Base-by-base conservation (phyloP, 2,888 invertebrate species). In the Eupithecia dodoneata region DNA sequence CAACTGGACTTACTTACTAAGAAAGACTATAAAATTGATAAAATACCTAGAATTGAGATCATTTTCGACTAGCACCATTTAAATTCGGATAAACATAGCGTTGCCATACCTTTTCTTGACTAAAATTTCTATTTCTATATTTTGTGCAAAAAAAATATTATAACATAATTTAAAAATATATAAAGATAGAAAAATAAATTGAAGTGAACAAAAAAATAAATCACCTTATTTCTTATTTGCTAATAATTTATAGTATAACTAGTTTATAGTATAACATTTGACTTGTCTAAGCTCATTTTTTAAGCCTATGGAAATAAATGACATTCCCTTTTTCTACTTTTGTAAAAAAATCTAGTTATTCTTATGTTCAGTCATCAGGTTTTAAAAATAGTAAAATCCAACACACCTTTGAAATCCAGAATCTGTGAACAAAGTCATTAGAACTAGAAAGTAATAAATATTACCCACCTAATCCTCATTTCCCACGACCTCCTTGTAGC, bases 401-500 rank as follows among this genome's bases (percentile, higher is more conserved):
- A 93, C 93, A 89, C 83, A 94, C 93, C 93, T 92, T 83, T 15
- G 74, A 78, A 71, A 82, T 84, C 85, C 85, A 81, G 71, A 72
- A 82, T 85, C 92, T 92, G 93, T 73, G 87, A 90, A 87, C 80
- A 81, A 81, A 74, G 44, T 0, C 71, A 81, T 80, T 80, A 79
- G 82, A 83, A 9, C 80, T 84, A 79, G 79, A 7, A 81, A 86
- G 76, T 79, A 84, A 83, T 81, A 77, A 85, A 83, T 69, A 59
- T 59, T 81, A 92, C 94, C 90, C 91, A 94, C 94, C 94, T 94
- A 92, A 80, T 90, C 92, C 52, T 94, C 94, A 80, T 96, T 96
- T 71, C 97, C 97, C 2, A 97, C 96, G 42, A 98, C 94, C 92
- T 98, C 98, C 89, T 98, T 97, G 88, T 98, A 98, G 86, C 98